These are phyloP conservation scores for Trichosurus vulpecula DNA, from an alignment of 2,797 vertebrate species.

Conservation along the genomic window DNA sequence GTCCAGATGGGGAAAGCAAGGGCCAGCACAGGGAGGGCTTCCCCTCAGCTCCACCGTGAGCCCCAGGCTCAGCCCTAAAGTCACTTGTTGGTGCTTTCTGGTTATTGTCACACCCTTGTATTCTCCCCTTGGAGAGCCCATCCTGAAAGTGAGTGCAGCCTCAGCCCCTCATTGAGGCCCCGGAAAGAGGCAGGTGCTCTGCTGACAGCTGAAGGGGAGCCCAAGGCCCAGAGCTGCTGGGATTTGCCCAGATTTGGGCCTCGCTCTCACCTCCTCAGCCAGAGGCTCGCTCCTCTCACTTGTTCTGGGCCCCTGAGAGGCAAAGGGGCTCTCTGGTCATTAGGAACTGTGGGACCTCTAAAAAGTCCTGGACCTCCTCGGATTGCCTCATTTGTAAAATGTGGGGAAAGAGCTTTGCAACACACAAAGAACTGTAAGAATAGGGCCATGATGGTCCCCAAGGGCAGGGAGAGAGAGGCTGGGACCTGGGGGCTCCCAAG, in stretches of 20 bases:
- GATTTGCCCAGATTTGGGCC: not conserved
- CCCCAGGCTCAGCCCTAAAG: not conserved
- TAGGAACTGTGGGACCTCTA: not conserved
- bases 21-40: not conserved
- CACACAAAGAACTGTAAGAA: not conserved
- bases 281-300: not conserved
- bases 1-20: not conserved
- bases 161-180: no score
- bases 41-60: not conserved
- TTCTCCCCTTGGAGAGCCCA: no score
- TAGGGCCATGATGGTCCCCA: not conserved
- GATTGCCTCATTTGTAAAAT: not conserved
- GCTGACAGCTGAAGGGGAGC: not conserved
- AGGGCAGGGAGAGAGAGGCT: no score
- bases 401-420: not conserved
- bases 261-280: slow-evolving; percentile 48
- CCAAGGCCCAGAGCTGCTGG: no score
- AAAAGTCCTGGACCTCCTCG: not conserved
- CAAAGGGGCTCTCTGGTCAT: not conserved
- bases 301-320: not conserved
- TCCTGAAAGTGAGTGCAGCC: no score
- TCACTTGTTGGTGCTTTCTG: not conserved
- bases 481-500: no score
- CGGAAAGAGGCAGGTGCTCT: no score
- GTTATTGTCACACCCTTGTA: not conserved